Percentiles rank a stretch among this genome's conserved stretches.
These are phyloP conservation scores for Symphodus melops DNA, from an alignment of 2,113 vertebrate species.

Conservation along the genomic window DNA sequence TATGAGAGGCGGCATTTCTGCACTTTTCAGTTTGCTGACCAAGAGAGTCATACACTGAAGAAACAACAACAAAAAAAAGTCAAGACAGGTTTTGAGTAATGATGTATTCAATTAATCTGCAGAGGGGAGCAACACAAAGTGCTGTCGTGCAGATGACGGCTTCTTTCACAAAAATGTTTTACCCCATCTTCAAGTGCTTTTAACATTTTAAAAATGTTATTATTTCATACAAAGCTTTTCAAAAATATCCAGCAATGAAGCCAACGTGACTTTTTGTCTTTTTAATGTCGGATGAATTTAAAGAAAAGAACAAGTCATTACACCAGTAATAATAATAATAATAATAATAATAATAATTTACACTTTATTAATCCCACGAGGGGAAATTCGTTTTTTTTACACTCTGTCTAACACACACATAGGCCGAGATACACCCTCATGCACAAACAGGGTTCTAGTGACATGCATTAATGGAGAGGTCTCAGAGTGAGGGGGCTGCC, in stretches of 20 bases:
- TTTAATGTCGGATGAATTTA: no score
- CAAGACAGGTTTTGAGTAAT: background rate
- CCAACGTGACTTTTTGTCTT: background rate
- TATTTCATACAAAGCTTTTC: background rate
- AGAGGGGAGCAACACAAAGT: background rate
- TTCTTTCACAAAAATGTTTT: background rate
- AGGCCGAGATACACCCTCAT: no score
- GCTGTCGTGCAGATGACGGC: background rate
- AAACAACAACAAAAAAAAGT: background rate
- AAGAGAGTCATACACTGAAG: background rate
- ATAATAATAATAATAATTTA: no score
- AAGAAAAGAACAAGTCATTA: slow-evolving; percentile 16
- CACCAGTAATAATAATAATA: background rate
- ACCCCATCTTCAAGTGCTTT: background rate
- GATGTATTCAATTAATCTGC: background rate
- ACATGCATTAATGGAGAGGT: no score
- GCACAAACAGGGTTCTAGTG: no score
- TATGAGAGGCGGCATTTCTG: background rate
- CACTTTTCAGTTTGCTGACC: background rate
- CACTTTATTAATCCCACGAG: no score
- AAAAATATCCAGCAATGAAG: background rate
- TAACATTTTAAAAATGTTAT: background rate
- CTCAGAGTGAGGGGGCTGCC: no score
- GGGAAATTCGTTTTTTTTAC: no score
- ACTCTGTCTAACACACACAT: no score